phyloP scores from a whole-genome alignment of 2,113 vertebrate genomes.

The Genyomyrus donnyi region DNA sequence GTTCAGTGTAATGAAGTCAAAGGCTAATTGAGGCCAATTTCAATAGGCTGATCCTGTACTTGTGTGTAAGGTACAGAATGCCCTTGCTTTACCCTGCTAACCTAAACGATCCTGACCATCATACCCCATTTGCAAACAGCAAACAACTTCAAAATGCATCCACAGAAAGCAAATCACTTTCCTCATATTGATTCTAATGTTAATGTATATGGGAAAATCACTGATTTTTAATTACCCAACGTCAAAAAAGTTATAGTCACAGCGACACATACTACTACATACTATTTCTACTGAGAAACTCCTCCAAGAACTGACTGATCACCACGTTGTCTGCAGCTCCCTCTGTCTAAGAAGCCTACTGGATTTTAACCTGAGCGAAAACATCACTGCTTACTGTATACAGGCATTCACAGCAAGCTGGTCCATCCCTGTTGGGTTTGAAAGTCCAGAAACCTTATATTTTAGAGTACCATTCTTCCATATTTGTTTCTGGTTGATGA shows the following conservation, averaged over 20 bases:
- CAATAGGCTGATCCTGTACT: background rate
- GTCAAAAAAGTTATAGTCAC: background rate
- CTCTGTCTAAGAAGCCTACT: background rate
- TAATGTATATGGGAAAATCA: background rate
- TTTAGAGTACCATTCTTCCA: background rate
- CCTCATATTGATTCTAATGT: background rate
- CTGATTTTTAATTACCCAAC: background rate
- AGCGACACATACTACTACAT: background rate
- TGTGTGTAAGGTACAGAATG: background rate
- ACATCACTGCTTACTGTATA: background rate
- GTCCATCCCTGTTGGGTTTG: background rate
- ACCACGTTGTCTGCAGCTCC: background rate
- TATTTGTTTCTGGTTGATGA: background rate
- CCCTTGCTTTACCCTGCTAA: background rate
- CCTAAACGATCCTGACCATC: background rate
- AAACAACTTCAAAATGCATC: background rate
- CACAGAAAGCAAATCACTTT: background rate
- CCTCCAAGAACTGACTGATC: background rate
- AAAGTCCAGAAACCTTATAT: background rate
- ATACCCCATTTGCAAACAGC: background rate
- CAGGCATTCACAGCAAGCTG: background rate
- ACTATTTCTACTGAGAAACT: background rate
- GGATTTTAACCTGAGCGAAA: background rate
- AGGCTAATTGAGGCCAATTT: background rate
- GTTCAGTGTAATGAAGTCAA: background rate